Base-by-base conservation (phyloP, 2,888 invertebrate genomes). In the Cinara cedri region DNA sequence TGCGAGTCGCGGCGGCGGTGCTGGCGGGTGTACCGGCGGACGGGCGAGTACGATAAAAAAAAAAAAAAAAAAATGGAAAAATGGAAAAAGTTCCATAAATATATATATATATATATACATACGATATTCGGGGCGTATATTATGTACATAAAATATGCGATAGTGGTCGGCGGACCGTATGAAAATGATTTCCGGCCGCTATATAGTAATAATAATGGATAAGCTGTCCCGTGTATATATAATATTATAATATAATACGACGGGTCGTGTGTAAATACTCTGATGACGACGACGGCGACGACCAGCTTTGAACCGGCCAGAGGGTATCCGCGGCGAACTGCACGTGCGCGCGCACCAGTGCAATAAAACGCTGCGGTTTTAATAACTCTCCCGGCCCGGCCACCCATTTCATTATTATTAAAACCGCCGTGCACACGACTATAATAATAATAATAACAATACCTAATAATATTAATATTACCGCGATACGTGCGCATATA, bases 401-500 rank as follows among this genome's bases (percentile, higher is more conserved):
- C 46, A 10, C 21, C 10, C 34, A 34, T 74, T 14, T 63, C 63
- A 42, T 42, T 63, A 63, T 74, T 60, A 14, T 1, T 46, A 26
- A 16, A 13, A 21, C 19, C n/a, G 60, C 11, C 9, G 60, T 34
- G 44, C n/a, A 11, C 34, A 21, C 9, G 49, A 46, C 62, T 74
- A 62, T 74, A 63, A 74, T 74, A 74, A 74, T 34, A 34, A 34
- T 4, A 34, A 34, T 34, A 34, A 34, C 6, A 34, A 34, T 34
- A 34, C 6, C 34, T 34, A 34, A 34, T 34, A 34, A 34, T 6
- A 34, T 34, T 34, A 34, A n/a, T n/a, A n/a, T n/a, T n/a, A n/a
- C n/a, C n/a, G n/a, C n/a, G n/a, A n/a, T n/a, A n/a, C n/a, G n/a
- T n/a, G n/a, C n/a, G n/a, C n/a, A n/a, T n/a, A n/a, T n/a, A n/a